Conservation (phyloP, 2,797 vertebrate genomes). For the Fringilla coelebs region DNA sequence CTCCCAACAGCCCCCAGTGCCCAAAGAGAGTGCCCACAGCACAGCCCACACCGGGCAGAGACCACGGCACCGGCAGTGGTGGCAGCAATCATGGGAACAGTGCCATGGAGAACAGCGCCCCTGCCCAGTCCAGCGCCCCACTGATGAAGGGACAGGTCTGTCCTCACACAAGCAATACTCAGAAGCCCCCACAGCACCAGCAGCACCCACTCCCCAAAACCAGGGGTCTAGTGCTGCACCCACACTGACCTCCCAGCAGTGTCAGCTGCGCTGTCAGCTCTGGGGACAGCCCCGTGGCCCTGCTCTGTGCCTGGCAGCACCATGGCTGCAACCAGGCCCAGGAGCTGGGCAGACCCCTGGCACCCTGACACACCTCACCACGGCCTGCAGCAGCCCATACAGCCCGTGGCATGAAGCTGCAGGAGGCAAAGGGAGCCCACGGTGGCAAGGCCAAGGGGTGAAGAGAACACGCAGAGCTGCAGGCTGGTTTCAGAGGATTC, state of each 20-base stretch:
- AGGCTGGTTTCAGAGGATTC: conserved; percentile 14
- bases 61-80: accelerated
- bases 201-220: not conserved
- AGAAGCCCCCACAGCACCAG: not conserved
- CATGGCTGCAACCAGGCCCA: accelerated
- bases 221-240: not conserved
- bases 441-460: not conserved
- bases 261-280: not conserved
- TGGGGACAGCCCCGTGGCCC: accelerated
- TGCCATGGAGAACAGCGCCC: accelerated
- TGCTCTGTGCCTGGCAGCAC: not conserved
- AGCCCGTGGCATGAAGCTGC: accelerated
- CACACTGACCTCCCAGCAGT: not conserved
- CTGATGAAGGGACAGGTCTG: not conserved
- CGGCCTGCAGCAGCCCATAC: accelerated
- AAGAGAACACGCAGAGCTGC: conserved; percentile 36
- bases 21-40: accelerated
- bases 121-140: not conserved
- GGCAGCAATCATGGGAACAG: accelerated
- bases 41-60: not conserved
- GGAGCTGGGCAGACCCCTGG: not conserved
- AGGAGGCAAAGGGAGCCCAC: not conserved
- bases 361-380: accelerated
- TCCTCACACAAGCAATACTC: accelerated
- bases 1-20: accelerated